Conservation (phyloP, 2,888 invertebrate genomes). For the Chrysolina oricalcia region DNA sequence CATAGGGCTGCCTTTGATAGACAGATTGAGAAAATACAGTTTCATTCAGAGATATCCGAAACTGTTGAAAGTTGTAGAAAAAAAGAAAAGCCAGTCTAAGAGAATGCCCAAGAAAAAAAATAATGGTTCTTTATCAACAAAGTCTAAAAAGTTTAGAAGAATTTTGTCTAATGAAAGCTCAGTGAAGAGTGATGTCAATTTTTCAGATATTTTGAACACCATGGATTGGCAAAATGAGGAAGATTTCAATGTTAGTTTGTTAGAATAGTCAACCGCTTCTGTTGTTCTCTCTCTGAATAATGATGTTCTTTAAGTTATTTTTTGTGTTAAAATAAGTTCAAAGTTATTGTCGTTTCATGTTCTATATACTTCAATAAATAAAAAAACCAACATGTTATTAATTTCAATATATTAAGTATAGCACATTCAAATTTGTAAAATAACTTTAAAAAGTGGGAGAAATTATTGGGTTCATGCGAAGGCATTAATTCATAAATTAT, state of each 20-base stretch:
- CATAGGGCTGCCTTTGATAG: constrained; percentile 43
- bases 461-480: not conserved
- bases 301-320: not conserved
- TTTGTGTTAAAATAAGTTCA: not conserved
- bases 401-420: constrained; percentile 33
- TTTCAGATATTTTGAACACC: constrained; percentile 27
- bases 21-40: constrained; percentile 54
- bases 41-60: constrained; percentile 53
- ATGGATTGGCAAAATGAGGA: constrained; percentile 20
- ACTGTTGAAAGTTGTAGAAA: not conserved
- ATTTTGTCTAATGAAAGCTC: not conserved
- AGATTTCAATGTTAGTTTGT: constrained; percentile 32
- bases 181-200: constrained; percentile 5
- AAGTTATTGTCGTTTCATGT: not conserved
- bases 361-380: not conserved
- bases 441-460: constrained; percentile 24
- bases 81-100: not conserved
- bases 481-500: constrained; percentile 27
- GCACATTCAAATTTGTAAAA: constrained; percentile 44
- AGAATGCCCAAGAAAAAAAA: not conserved
- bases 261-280: constrained; percentile 20
- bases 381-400: not conserved
- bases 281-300: not conserved
- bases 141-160: not conserved
- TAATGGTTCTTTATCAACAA: not conserved